A percentile compares a stretch with the other conserved stretches of the same genome.
Conservation (phyloP, 2,113 vertebrate genomes). For the Regulus satrapa region DNA sequence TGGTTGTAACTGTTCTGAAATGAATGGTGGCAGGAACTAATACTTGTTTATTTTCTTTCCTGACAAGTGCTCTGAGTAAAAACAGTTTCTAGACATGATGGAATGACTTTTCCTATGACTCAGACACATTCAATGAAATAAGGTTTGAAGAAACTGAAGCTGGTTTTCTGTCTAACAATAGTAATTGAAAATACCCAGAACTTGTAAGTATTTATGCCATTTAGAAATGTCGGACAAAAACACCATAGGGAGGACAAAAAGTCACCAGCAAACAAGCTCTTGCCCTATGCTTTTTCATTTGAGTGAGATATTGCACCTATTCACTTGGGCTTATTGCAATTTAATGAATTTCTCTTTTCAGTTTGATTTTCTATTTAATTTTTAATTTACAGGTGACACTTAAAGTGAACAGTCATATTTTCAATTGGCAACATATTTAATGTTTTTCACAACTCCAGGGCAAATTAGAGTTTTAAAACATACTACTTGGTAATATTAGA, state of each 20-base stretch:
- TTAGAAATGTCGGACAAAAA: neutral
- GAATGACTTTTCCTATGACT: constrained; percentile 67
- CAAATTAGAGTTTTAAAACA: constrained; percentile 3
- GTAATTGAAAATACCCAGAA: constrained; percentile 65
- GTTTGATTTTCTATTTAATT: neutral
- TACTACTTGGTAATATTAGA: neutral
- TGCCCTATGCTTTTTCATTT: neutral
- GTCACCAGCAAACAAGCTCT: neutral
- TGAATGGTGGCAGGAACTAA: constrained; percentile 58
- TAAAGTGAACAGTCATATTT: constrained; percentile 15
- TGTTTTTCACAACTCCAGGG: constrained; percentile 4
- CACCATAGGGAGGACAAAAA: neutral
- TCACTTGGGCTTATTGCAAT: neutral
- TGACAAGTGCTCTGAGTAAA: constrained; percentile 58
- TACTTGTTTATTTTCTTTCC: constrained; percentile 68
- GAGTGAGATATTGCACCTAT: neutral
- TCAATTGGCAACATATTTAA: neutral
- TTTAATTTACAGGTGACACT: constrained; percentile 3
- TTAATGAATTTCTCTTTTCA: neutral
- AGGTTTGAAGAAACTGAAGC: constrained; percentile 52
- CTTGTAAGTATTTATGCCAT: neutral
- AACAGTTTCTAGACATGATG: constrained; percentile 65
- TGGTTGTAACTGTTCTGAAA: constrained; percentile 51
- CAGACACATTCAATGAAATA: constrained; percentile 59
- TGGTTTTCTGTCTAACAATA: constrained; percentile 64